Percentiles rank a stretch among this genome's conserved stretches.
These are phyloP conservation scores for Nesospiza acunhae DNA, from an alignment of 2,113 vertebrate species.

Conservation along the genomic window DNA sequence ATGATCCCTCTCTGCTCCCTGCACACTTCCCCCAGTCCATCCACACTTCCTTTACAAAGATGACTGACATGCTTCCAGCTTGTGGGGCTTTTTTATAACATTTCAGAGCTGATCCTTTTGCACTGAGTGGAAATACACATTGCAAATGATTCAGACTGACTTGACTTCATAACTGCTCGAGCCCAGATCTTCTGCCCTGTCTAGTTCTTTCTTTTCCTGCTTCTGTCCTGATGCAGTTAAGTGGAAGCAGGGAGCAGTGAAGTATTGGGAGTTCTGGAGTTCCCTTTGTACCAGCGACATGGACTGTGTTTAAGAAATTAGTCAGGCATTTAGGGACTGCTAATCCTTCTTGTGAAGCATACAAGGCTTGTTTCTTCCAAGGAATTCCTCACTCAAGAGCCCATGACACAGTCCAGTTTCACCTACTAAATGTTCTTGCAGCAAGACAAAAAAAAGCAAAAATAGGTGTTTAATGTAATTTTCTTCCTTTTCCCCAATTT, in stretches of 20 bases:
- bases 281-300: background rate
- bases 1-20: background rate
- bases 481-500: background rate
- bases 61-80: background rate
- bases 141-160: background rate
- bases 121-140: background rate
- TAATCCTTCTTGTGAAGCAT: constrained; percentile 42
- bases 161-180: background rate
- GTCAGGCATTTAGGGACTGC: constrained; percentile 38
- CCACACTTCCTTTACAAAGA: background rate
- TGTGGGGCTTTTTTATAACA: background rate
- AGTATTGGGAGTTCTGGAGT: background rate
- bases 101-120: background rate
- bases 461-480: background rate
- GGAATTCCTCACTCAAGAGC: constrained; percentile 14
- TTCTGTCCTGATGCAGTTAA: background rate
- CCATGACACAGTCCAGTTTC: background rate
- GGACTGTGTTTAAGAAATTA: constrained; percentile 34
- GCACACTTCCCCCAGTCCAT: background rate
- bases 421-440: background rate
- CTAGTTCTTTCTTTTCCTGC: background rate
- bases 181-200: background rate
- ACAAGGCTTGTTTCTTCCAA: constrained; percentile 24
- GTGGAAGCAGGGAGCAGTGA: background rate
- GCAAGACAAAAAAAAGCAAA: background rate